Evolutionary conservation across 2,888 invertebrate species (phyloP).

Genomic region (Macaria liturata): DNA sequence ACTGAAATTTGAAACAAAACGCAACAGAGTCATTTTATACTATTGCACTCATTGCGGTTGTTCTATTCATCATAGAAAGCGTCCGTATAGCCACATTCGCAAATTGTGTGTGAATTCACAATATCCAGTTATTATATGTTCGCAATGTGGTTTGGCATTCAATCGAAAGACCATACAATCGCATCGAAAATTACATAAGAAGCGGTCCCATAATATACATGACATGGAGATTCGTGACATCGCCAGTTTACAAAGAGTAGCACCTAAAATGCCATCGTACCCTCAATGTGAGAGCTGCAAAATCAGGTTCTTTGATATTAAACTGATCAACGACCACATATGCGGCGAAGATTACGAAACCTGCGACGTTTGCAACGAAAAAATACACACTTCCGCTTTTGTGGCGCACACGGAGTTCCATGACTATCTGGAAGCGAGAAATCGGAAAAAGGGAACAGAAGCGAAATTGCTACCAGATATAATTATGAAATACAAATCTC

Average conservation of each 20-base stretch:
- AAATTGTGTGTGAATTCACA: neutral
- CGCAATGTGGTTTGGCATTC: conserved; percentile 41
- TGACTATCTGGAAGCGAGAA: conserved; percentile 25
- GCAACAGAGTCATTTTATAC: conserved; percentile 8
- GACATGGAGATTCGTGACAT: conserved; percentile 42
- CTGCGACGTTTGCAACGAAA: conserved; percentile 44
- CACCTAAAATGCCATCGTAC: conserved; percentile 39
- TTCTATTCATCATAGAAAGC: neutral
- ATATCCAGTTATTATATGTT: neutral
- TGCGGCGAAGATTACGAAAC: conserved; percentile 36
- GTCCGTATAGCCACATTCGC: neutral
- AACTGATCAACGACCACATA: conserved; percentile 20
- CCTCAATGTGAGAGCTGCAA: conserved; percentile 43
- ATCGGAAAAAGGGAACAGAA: conserved; percentile 2
- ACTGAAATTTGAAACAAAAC: conserved; percentile 9
- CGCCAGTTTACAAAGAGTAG: conserved; percentile 25
- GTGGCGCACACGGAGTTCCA: conserved; percentile 48
- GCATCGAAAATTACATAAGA: conserved; percentile 24
- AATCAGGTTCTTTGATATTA: conserved; percentile 38
- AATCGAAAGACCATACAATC: conserved; percentile 22
- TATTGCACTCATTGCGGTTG: conserved; percentile 11
- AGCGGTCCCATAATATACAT: conserved; percentile 30
- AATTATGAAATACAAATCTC: conserved; percentile 50
- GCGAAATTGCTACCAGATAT: conserved; percentile 41
- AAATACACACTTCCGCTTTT: conserved; percentile 40